Conservation (phyloP, 2,888 invertebrate genomes). For the Octonoba sinensis region DNA sequence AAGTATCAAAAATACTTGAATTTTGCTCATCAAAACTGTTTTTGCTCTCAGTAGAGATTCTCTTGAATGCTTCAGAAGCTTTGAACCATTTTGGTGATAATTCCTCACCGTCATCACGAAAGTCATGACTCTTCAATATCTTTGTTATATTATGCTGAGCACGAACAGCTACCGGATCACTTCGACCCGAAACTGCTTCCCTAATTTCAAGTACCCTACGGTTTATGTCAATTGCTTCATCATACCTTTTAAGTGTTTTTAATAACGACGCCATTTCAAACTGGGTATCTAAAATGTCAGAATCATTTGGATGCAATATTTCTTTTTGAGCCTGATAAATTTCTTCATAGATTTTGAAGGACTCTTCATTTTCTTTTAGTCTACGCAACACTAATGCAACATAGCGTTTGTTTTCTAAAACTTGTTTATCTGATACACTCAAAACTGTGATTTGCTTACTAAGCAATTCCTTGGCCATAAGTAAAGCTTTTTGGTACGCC, state of each 20-base stretch:
- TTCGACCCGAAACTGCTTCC: not conserved
- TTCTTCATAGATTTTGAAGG: not conserved
- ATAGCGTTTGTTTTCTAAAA: not conserved
- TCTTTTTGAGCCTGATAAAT: not conserved
- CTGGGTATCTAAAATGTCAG: slow-evolving; percentile 6
- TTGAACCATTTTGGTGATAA: not conserved
- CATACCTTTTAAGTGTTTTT: not conserved
- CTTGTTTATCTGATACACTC: not conserved
- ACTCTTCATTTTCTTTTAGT: not conserved
- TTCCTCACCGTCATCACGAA: slow-evolving; percentile 19
- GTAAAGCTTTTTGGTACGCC: not conserved
- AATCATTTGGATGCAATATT: not conserved
- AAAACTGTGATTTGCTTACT: not conserved
- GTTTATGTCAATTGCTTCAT: not conserved
- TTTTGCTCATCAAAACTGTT: not conserved
- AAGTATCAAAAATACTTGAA: not conserved
- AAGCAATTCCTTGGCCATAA: not conserved
- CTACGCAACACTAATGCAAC: not conserved
- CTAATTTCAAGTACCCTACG: not conserved
- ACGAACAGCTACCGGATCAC: not conserved
- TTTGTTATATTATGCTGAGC: slow-evolving; percentile 11
- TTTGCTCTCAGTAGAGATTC: not conserved
- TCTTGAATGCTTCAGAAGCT: not conserved
- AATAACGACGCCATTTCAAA: not conserved
- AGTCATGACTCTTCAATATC: not conserved